A percentile compares a stretch with the other conserved stretches of the same genome.
Evolutionary conservation across 2,888 invertebrate genomes (phyloP).

Genomic region (Fragum fragum): DNA sequence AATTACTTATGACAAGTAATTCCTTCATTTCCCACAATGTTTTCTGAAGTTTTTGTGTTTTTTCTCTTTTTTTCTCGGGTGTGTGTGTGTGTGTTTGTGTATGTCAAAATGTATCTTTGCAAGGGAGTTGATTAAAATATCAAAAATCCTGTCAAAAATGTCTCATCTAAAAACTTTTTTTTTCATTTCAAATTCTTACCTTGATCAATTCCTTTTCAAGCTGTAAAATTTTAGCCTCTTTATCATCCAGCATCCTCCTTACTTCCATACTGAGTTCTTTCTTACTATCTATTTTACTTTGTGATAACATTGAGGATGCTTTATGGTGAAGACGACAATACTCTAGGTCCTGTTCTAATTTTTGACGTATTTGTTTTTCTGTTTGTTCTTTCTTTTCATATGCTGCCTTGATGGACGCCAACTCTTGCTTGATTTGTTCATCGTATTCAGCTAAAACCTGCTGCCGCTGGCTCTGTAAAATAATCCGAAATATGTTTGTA

Average conservation of each 20-base stretch:
- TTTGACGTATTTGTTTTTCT: conserved; percentile 93
- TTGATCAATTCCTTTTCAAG: conserved; percentile 81
- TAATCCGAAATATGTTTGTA: not conserved
- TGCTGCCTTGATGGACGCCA: conserved; percentile 93
- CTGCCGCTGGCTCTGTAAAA: conserved; percentile 74
- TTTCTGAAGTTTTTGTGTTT: too few relatives aligned
- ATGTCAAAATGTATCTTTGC: not conserved
- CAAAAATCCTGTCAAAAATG: not conserved
- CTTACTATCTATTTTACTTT: conserved; percentile 52
- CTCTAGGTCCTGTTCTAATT: conserved; percentile 94
- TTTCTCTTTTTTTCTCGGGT: too few relatives aligned
- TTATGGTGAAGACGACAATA: conserved; percentile 69
- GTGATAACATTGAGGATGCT: conserved; percentile 11
- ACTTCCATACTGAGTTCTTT: conserved; percentile 83
- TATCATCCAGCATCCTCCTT: conserved; percentile 90
- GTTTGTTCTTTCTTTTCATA: conserved; percentile 95
- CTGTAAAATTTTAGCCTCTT: conserved; percentile 90
- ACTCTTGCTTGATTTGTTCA: conserved; percentile 93
- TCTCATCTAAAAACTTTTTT: not conserved
- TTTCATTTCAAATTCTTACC: conserved; percentile 72
- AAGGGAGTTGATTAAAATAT: not conserved
- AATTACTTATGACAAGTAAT: too few relatives aligned
- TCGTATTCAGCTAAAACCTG: conserved; percentile 91
- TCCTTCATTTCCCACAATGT: too few relatives aligned
- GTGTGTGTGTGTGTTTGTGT: too few relatives aligned